phyloP scores from a whole-genome alignment of 2,888 invertebrate species.

The Rhingia rostrata region DNA sequence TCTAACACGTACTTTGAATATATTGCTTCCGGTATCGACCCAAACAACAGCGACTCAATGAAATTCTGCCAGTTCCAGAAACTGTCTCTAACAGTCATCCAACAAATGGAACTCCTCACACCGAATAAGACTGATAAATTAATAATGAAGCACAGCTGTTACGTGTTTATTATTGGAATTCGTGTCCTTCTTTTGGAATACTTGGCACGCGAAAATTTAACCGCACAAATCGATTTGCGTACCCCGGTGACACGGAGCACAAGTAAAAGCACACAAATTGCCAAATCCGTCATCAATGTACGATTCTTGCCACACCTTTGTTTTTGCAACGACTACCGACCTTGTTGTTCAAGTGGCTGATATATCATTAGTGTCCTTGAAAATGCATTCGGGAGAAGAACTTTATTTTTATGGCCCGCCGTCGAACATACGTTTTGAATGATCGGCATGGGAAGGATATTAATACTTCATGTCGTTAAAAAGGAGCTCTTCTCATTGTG shows the following conservation, averaged over 20 bases:
- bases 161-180: not conserved
- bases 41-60: not conserved
- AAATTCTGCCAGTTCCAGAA: not conserved
- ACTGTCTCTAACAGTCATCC: not conserved
- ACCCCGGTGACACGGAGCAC: too few relatives aligned
- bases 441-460: not conserved
- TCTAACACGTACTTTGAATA: not conserved
- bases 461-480: not conserved
- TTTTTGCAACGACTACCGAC: slow-evolving; percentile 1
- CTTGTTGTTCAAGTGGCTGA: slow-evolving; percentile 9
- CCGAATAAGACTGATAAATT: not conserved
- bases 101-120: not conserved
- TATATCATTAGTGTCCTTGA: slow-evolving; percentile 43
- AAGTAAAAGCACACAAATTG: not conserved
- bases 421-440: not conserved
- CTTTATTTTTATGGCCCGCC: slow-evolving; percentile 2
- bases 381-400: slow-evolving; percentile 4
- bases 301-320: not conserved
- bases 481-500: not conserved
- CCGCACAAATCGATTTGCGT: slow-evolving; percentile 8
- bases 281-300: not conserved
- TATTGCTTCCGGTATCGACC: not conserved
- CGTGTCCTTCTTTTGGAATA: not conserved
- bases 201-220: not conserved
- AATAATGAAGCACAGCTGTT: not conserved